Evolutionary conservation across 1,140 invertebrate genomes (phyloP), one percentile per base, ranked within the genome.

Genomic region (Heliconius eleuchia): DNA sequence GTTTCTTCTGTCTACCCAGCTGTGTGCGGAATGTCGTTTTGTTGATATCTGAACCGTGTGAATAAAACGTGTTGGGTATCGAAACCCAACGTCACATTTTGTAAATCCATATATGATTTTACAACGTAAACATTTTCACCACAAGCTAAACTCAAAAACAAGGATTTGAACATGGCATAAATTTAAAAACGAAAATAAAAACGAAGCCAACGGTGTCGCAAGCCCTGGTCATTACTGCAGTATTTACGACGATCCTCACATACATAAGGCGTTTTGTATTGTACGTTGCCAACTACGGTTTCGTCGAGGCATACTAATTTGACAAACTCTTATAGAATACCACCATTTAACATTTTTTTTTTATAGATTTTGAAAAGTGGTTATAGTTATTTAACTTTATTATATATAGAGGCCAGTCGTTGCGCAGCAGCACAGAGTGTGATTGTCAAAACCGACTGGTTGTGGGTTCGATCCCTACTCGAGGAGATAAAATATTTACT

Each of bases 241-340:
- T 74, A 78, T 60, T 79, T 74, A 74, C 57, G 57, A 9, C 37
- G 42, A 71, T 74, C 30, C 19, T 19, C 70, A 39, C 73, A 60
- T 52, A 78, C 30, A 42, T 74, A 78, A 42, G 60, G 39, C n/a
- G 23, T 73, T 78, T 78, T 42, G 16, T 60, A 52, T 71, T 74
- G 74, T 71, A 60, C 42, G 27, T 30, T 79, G 78, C 78, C 73
- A 79, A 75, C 72, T 79, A 71, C n/a, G 6, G 19, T 5, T 71
- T 42, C 30, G 42, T 19, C 9, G 9, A n/a, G 74, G 73, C 78
- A 79, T 79, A 50, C 73, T 71, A 76, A 76, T 66, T 66, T 60
- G 19, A 66, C 9, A 3, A 66, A 30, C 27, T 30, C 60, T 66
- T 0, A 23, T 30, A 16, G 60, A 66, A 66, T 66, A 66, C 11